Percentiles rank a stretch among this genome's conserved stretches.
Conservation (phyloP, 64 coral and sea anemone genomes). For the Pachyseris speciosa region DNA sequence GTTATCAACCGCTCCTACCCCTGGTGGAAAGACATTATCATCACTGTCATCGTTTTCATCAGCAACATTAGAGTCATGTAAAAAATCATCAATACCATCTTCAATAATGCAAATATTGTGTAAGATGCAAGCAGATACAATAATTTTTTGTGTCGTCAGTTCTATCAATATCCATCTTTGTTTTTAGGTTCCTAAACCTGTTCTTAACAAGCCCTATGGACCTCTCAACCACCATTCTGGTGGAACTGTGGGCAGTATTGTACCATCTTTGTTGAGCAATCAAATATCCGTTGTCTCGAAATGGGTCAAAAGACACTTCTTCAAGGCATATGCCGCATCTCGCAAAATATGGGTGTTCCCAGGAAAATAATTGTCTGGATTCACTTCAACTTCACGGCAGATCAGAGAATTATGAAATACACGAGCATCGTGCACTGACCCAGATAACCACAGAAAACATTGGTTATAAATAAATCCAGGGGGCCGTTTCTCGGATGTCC, state of each 20-base stretch:
- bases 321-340: conserved; percentile 59
- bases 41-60: background rate
- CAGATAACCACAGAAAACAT: conserved; percentile 69
- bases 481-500: no score
- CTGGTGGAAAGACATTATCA: conserved; percentile 18
- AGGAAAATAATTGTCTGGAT: conserved; percentile 55
- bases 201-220: conserved; percentile 4
- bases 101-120: background rate
- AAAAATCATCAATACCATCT: background rate
- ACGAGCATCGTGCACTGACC: conserved; percentile 52
- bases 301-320: conserved; percentile 58
- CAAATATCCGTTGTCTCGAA: conserved; percentile 13
- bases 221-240: conserved; percentile 24
- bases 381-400: conserved; percentile 48
- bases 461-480: conserved; percentile 42
- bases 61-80: background rate
- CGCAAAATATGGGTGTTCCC: conserved; percentile 60
- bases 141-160: background rate
- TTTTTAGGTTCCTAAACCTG: conserved; percentile 21
- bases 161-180: background rate
- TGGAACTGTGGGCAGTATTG: background rate
- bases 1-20: background rate
- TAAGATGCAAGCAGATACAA: background rate
- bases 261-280: conserved; percentile 12
- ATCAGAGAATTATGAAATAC: conserved; percentile 51